phyloP scores from a whole-genome alignment of 1,140 invertebrate species.

The Micrasema longulum region DNA sequence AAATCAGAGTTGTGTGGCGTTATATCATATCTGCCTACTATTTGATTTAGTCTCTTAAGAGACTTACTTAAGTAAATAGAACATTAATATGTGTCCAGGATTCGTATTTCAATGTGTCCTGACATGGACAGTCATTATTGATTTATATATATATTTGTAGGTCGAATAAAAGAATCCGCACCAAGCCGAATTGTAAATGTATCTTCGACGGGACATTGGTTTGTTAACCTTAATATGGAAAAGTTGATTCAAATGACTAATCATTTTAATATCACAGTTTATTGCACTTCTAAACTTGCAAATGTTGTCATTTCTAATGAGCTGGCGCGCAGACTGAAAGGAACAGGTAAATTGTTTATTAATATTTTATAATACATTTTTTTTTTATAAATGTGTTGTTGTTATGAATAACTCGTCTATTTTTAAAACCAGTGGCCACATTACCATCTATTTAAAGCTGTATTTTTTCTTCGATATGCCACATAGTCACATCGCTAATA shows the following conservation, averaged over 20 bases:
- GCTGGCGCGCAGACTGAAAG: slow-evolving; percentile 67
- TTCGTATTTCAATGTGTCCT: no score
- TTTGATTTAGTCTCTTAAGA: no score
- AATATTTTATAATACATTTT: background rate
- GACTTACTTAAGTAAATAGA: no score
- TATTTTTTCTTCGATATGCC: background rate
- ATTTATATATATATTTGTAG: no score
- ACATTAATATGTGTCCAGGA: no score
- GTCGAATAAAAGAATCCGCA: slow-evolving; percentile 66
- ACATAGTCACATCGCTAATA: no score
- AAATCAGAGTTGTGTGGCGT: no score
- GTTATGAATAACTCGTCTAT: no score
- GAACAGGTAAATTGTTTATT: slow-evolving; percentile 48
- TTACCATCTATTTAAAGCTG: background rate
- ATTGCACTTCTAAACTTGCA: slow-evolving; percentile 74
- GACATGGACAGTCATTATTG: no score
- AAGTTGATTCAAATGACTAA: slow-evolving; percentile 65
- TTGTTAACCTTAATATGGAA: slow-evolving; percentile 69
- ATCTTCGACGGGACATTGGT: slow-evolving; percentile 71
- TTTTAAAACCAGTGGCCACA: no score
- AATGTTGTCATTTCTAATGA: slow-evolving; percentile 71
- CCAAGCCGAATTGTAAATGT: slow-evolving; percentile 75
- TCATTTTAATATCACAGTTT: slow-evolving; percentile 67
- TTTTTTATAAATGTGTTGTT: background rate
- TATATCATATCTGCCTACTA: no score